Conservation (phyloP, 2,797 vertebrate genomes). For the Gymnodraco acuticeps region DNA sequence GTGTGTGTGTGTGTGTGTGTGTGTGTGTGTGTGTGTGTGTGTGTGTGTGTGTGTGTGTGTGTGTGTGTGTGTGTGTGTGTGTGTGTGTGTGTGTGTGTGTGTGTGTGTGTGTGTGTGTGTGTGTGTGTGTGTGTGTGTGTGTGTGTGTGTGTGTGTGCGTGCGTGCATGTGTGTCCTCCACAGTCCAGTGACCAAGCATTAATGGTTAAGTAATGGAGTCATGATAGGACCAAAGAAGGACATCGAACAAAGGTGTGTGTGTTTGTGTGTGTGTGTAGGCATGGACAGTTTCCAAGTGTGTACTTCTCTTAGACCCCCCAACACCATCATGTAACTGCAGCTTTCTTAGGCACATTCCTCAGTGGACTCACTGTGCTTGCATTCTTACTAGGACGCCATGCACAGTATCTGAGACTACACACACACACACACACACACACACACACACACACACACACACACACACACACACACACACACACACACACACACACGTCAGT, state of each 20-base stretch:
- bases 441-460: slow-evolving; percentile 37
- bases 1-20: slow-evolving; percentile 25
- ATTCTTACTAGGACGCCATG: slow-evolving; percentile 60
- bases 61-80: neutral
- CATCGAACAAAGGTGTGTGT: slow-evolving; percentile 51
- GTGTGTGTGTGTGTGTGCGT: slow-evolving; percentile 14
- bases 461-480: slow-evolving; percentile 2
- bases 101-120: slow-evolving; percentile 19
- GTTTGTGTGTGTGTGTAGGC: slow-evolving; percentile 25
- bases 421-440: slow-evolving; percentile 27
- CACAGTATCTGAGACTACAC: slow-evolving; percentile 55
- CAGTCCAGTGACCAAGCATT: slow-evolving; percentile 56
- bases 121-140: slow-evolving; percentile 6
- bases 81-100: slow-evolving; percentile 28
- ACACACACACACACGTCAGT: slow-evolving; percentile 36
- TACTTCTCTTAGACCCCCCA: slow-evolving; percentile 43
- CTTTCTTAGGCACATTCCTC: slow-evolving; percentile 75
- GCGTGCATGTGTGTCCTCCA: slow-evolving; percentile 35
- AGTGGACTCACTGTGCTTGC: slow-evolving; percentile 48
- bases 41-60: slow-evolving; percentile 25
- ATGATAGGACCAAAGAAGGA: slow-evolving; percentile 47
- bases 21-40: slow-evolving; percentile 8
- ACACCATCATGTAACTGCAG: slow-evolving; percentile 54
- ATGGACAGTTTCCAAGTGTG: slow-evolving; percentile 48
- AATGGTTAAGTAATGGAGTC: slow-evolving; percentile 68